Percentiles rank a stretch among this genome's conserved stretches.
These are phyloP conservation scores for Furcula furcula DNA, from an alignment of 2,888 invertebrate genomes.

Conservation along the genomic window DNA sequence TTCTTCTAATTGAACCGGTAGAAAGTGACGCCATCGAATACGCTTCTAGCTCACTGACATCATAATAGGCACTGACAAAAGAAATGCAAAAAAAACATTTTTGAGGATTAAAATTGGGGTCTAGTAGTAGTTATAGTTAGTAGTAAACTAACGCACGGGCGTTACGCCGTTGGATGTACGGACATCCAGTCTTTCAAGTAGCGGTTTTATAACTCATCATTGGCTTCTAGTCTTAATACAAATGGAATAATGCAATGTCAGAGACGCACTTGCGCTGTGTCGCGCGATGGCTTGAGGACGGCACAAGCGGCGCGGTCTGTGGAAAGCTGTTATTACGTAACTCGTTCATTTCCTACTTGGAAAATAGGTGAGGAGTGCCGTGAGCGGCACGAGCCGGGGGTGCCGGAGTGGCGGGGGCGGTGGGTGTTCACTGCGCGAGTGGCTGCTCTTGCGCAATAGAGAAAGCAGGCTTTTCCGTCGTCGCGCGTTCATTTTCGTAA, in stretches of 20 bases:
- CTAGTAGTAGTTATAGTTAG: too few species aligned
- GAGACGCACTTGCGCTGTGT: constrained; percentile 1
- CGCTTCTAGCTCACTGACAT: constrained; percentile 22
- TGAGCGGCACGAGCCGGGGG: constrained; percentile 21
- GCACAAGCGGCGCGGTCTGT: constrained; percentile 21
- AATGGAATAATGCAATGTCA: too few species aligned
- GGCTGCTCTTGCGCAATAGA: constrained; percentile 70
- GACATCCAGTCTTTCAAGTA: too few species aligned
- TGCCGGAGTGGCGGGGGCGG: constrained; percentile 17
- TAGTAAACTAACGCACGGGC: too few species aligned
- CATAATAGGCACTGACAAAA: constrained; percentile 5
- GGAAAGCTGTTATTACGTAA: constrained; percentile 66
- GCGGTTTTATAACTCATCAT: too few species aligned
- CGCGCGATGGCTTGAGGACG: constrained; percentile 5
- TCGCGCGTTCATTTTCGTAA: constrained; percentile 76
- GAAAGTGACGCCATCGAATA: constrained; percentile 40
- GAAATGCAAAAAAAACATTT: too few species aligned
- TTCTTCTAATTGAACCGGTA: constrained; percentile 36
- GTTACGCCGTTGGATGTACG: too few species aligned
- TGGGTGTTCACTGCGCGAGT: constrained; percentile 48
- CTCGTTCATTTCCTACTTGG: constrained; percentile 63
- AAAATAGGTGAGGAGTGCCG: constrained; percentile 72
- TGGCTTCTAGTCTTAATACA: too few species aligned
- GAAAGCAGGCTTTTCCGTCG: constrained; percentile 75
- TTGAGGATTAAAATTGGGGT: too few species aligned